phyloP scores from a whole-genome alignment of 2,113 vertebrate species.

The Marmota flaviventris region DNA sequence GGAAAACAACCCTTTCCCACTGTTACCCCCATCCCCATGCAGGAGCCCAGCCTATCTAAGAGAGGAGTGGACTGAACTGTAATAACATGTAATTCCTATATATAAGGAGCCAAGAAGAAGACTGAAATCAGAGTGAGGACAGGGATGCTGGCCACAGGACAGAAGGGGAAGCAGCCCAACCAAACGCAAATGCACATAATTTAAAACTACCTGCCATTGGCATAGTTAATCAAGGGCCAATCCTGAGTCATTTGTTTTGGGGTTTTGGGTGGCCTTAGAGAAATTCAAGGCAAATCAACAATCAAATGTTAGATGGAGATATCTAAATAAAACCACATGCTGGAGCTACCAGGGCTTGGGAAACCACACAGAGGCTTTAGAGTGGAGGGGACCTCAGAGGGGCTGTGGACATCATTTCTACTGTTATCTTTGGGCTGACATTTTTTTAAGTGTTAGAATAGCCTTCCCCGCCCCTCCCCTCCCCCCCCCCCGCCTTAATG shows the following conservation, averaged over 20 bases:
- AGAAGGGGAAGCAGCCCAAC: not conserved
- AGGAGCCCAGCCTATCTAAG: not conserved
- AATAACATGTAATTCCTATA: not conserved
- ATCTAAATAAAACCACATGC: not conserved
- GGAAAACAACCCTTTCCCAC: not conserved
- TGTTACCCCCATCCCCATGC: not conserved
- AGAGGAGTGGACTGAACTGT: not conserved
- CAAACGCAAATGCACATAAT: not conserved
- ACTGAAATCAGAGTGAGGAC: not conserved
- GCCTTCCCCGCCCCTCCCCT: not conserved
- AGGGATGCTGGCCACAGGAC: not conserved
- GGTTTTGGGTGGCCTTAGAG: not conserved
- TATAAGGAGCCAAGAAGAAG: not conserved
- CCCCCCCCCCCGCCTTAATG: not conserved
- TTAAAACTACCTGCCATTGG: not conserved
- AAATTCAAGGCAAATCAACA: slow-evolving; percentile 46
- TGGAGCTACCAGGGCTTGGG: not conserved
- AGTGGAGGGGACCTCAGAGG: not conserved
- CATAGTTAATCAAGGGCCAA: slow-evolving; percentile 20
- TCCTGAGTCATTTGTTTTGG: not conserved
- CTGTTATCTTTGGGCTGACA: not conserved
- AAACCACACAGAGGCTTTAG: not conserved
- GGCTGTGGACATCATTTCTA: not conserved
- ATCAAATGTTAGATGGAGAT: not conserved
- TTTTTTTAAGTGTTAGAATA: not conserved